Percentiles rank a stretch among this genome's conserved stretches.
Conservation (phyloP, 1,140 invertebrate genomes). For the Probaryconus sp. region DNA sequence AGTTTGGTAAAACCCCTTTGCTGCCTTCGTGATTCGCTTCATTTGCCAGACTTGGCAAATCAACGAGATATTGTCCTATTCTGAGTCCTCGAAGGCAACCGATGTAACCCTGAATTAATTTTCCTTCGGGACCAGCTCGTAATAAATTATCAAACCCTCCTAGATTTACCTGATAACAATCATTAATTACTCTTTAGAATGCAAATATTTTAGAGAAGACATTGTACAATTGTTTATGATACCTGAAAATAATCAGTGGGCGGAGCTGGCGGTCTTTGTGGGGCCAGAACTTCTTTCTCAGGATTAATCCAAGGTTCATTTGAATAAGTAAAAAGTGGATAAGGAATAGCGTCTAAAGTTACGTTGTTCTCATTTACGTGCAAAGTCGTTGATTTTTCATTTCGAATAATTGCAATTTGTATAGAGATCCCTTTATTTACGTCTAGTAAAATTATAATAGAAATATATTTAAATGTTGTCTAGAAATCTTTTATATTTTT, state of each 20-base stretch:
- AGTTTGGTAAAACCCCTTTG: conserved; percentile 86
- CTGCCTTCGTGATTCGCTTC: conserved; percentile 85
- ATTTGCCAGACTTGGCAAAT: conserved; percentile 85
- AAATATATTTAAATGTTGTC: not conserved
- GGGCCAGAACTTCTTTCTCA: conserved; percentile 89
- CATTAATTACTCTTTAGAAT: too few relatives aligned
- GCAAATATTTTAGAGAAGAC: conserved; percentile 8
- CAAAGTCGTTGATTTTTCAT: conserved; percentile 85
- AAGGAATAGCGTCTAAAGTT: conserved; percentile 84
- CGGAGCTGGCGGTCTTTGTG: conserved; percentile 88
- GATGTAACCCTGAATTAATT: conserved; percentile 85
- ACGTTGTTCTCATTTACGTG: conserved; percentile 90
- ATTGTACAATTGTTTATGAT: too few relatives aligned
- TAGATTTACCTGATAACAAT: conserved; percentile 82
- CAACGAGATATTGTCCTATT: conserved; percentile 88
- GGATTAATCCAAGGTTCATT: conserved; percentile 92
- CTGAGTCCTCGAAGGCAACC: conserved; percentile 93
- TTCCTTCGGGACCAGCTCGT: conserved; percentile 80
- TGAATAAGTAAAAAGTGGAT: conserved; percentile 86
- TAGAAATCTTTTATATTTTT: not conserved
- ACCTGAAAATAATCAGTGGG: conserved; percentile 91
- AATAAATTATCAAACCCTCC: conserved; percentile 90
- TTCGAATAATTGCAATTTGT: conserved; percentile 89
- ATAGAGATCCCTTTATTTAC: conserved; percentile 89
- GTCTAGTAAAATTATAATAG: conserved; percentile 70